These are phyloP conservation scores for Clarias laeviceps DNA, from an alignment of 2,797 vertebrate species.

Conservation along the genomic window DNA sequence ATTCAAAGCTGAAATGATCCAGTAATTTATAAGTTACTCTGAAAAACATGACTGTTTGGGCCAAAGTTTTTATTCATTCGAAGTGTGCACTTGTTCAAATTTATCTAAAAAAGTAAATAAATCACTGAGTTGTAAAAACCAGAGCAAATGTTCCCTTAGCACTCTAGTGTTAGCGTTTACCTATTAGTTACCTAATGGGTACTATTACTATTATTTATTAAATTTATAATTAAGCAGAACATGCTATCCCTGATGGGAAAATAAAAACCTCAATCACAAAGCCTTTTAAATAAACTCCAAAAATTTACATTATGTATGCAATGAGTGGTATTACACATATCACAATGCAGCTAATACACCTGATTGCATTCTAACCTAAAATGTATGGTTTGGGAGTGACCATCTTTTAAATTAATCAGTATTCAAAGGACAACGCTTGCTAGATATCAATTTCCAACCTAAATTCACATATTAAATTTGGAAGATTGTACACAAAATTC, in stretches of 20 bases:
- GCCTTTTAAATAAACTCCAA: background rate
- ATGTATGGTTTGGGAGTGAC: background rate
- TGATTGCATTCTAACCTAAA: background rate
- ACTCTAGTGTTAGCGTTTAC: background rate
- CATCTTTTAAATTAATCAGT: background rate
- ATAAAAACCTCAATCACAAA: background rate
- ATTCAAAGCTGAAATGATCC: conserved; percentile 45
- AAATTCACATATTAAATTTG: background rate
- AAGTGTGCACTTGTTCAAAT: conserved; percentile 36
- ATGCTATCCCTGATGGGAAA: background rate
- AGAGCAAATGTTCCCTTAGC: background rate
- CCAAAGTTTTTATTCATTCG: conserved; percentile 30
- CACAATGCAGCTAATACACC: background rate
- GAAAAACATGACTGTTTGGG: conserved; percentile 24
- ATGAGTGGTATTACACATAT: background rate
- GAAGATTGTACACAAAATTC: background rate
- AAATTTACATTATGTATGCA: background rate
- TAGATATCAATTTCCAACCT: background rate
- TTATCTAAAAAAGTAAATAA: background rate
- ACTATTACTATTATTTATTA: background rate
- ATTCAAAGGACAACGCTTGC: background rate
- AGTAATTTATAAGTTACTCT: conserved; percentile 28
- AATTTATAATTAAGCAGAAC: background rate
- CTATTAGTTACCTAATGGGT: background rate
- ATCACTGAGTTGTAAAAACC: background rate